Evolutionary conservation across 2,113 vertebrate genomes (phyloP).

Genomic region (Sardina pilchardus): DNA sequence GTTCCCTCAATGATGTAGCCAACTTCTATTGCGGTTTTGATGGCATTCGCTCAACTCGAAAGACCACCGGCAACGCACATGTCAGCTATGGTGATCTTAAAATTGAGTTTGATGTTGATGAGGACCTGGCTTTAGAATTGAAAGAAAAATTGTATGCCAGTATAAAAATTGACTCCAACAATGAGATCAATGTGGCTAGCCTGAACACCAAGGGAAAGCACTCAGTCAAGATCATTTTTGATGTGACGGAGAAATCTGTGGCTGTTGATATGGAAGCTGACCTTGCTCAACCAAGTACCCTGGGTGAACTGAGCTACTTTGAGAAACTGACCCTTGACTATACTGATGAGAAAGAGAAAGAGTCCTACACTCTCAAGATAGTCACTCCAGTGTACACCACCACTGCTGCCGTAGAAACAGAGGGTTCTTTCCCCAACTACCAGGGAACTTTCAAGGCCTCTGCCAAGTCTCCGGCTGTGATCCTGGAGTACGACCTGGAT

Average conservation of each 20-base stretch:
- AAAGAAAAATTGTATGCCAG: slow-evolving; percentile 69
- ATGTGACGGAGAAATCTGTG: slow-evolving; percentile 71
- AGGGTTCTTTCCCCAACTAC: slow-evolving; percentile 61
- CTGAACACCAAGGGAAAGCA: slow-evolving; percentile 74
- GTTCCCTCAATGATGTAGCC: slow-evolving; percentile 70
- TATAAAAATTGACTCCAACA: slow-evolving; percentile 78
- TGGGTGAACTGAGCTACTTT: slow-evolving; percentile 68
- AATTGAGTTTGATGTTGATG: slow-evolving; percentile 73
- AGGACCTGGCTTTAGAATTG: slow-evolving; percentile 79
- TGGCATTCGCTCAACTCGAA: slow-evolving; percentile 71
- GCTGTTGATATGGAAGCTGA: slow-evolving; percentile 72
- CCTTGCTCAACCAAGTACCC: slow-evolving; percentile 72
- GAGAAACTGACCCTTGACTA: slow-evolving; percentile 69
- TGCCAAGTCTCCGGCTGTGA: slow-evolving; percentile 76
- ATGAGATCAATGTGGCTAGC: slow-evolving; percentile 57
- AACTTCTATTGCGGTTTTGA: slow-evolving; percentile 77
- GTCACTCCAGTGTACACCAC: slow-evolving; percentile 81
- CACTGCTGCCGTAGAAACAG: slow-evolving; percentile 69
- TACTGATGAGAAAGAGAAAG: slow-evolving; percentile 72
- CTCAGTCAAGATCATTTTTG: slow-evolving; percentile 71
- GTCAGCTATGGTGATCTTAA: slow-evolving; percentile 59
- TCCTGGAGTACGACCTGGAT: slow-evolving; percentile 83
- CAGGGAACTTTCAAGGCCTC: slow-evolving; percentile 77
- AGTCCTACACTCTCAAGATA: slow-evolving; percentile 69
- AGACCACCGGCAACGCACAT: slow-evolving; percentile 70